Base-by-base conservation (phyloP, 2,888 invertebrate genomes). In the Galerucella pusilla region DNA sequence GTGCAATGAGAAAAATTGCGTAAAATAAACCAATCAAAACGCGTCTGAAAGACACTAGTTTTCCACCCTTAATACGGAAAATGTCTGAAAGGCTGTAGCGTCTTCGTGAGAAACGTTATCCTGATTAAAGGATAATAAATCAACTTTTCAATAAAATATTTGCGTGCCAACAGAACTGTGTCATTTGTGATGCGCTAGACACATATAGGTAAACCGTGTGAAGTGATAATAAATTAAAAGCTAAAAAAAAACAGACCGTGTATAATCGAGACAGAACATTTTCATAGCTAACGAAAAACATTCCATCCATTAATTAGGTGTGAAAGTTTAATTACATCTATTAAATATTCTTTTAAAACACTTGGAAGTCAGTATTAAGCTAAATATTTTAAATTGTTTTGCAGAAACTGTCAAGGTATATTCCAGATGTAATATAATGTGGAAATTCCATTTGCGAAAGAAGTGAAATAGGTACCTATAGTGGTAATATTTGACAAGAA, bases 161-260 rank as follows among this genome's bases (percentile, higher is more conserved):
- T 57, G 57, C 57, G 57, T 57, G 57, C 10, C 1, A 16, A 1
- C 16, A 10, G 10, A 57, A 57, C 57, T 57, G 16, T 57, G 57
- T 57, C 57, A 57, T 20, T 57, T 57, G 20, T 16, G 20, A 57
- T 57, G 10, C 57, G 57, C 11, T 57, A 57, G 11, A 20, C 20
- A 11, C 57, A 57, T 57, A 20, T 52, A 52, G 52, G 52, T 52
- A 52, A 20, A 57, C n/a, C 57, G 57, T 57, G 57, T 16, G 16
- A 16, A 10, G 20, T 57, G 57, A 57, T 57, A 20, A 57, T 16
- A 16, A 57, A 57, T 16, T 57, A 16, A 16, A 57, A 57, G 10
- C 2, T 16, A 6, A 57, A 57, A 28, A 28, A 57, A 57, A 57
- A 57, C 57, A 57, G 57, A 57, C 57, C 57, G 57, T 57, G 57